Evolutionary conservation across 2,888 invertebrate genomes (phyloP), one percentile per base, ranked within the genome.

Genomic region (Mythimna albipuncta): DNA sequence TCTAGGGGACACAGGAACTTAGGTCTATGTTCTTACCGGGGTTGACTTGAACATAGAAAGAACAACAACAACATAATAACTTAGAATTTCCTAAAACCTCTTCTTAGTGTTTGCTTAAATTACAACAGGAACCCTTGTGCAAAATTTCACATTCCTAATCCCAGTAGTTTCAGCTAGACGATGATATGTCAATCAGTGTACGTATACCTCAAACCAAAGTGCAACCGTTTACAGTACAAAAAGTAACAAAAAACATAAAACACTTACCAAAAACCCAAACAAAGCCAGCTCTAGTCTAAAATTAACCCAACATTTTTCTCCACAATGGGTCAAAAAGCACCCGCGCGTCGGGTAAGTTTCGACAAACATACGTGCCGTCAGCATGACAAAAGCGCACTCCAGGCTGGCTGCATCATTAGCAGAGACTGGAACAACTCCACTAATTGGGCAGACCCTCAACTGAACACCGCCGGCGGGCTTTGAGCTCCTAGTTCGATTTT

Each of bases 401-500:
- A 85, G 77, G 64, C 73, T 77, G 41, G 74, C 77, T 79, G 79
- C 87, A 79, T 91, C 91, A 91, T 91, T 91, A 91, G 89, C 74
- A 84, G 71, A 81, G 80, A 64, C 82, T 83, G 74, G 69, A 83
- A 82, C 78, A 83, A 80, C 80, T 84, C 74, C 68, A 75, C 90
- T 91, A 91, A 91, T 91, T 91, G 91, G 91, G 85, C 67, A 65
- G 69, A 74, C 83, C 75, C 85, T 83, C 55, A n/a, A 52, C 71
- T 64, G 77, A 78, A 76, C 72, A 74, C 80, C 59, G 75, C 52
- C 69, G 19, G 59, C 21, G 57, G 38, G 65, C 76, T 85, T 80
- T 83, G 75, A 67, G 74, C 41, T 65, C 62, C 73, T 72, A 62
- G 72, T 76, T 81, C 76, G 74, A 84, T 85, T 77, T 81, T 50